phyloP scores from a whole-genome alignment of 2,888 invertebrate species.

The Clivina fossor region DNA sequence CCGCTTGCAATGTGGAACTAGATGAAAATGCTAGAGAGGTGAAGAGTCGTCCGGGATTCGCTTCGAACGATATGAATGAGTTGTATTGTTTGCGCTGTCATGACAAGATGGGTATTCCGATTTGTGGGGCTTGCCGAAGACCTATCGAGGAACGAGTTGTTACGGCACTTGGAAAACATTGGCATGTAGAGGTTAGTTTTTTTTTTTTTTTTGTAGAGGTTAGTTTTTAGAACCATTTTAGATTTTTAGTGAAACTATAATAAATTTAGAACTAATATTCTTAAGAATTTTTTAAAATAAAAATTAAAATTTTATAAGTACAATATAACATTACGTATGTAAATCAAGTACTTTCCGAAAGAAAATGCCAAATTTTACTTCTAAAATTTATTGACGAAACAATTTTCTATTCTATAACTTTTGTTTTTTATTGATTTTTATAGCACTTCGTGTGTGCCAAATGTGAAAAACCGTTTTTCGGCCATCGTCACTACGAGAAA shows the following conservation, averaged over 20 bases:
- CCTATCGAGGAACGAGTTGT: constrained; percentile 99
- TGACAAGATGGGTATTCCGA: constrained; percentile 99
- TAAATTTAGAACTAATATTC: too few relatives aligned
- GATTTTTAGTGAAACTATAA: too few relatives aligned
- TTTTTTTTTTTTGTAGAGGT: constrained; percentile 1
- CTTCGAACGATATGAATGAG: constrained; percentile 91
- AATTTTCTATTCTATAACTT: neutral
- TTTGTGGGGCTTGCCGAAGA: constrained; percentile 97
- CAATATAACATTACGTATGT: too few relatives aligned
- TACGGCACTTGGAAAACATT: constrained; percentile 96
- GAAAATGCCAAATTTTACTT: too few relatives aligned
- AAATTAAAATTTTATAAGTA: too few relatives aligned
- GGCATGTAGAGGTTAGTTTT: constrained; percentile 93
- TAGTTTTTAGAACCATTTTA: too few relatives aligned
- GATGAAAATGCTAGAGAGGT: constrained; percentile 97
- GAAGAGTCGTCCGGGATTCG: constrained; percentile 84
- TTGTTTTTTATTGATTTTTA: constrained; percentile 47
- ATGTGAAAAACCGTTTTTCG: constrained; percentile 99
- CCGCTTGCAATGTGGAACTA: constrained; percentile 87
- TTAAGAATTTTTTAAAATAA: too few relatives aligned
- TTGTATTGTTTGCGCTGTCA: constrained; percentile 97
- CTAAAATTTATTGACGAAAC: too few relatives aligned
- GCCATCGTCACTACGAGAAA: constrained; percentile 98
- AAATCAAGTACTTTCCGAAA: too few relatives aligned
- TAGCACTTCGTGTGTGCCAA: constrained; percentile 99